A percentile compares a stretch with the other conserved stretches of the same genome.
Evolutionary conservation across 2,113 vertebrate species (phyloP).

Genomic region (Cyanocitta stelleri): DNA sequence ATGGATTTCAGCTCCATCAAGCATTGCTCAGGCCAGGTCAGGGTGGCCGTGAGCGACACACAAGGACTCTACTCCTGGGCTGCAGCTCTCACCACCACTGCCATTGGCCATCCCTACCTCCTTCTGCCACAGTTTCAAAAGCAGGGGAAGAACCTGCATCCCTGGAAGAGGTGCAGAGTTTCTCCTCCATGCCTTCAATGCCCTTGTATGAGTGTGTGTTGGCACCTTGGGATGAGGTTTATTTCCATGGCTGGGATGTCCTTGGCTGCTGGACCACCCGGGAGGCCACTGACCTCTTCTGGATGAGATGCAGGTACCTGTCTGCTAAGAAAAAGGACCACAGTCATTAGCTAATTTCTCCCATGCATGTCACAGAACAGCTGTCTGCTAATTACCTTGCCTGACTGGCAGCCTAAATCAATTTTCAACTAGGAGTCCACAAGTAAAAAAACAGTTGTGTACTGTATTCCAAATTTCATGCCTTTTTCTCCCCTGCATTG

Average conservation of each 20-base stretch:
- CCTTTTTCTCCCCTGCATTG: neutral
- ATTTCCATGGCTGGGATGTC: fast-evolving
- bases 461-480: neutral
- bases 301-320: neutral
- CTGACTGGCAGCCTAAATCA: neutral
- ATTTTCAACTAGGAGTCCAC: neutral
- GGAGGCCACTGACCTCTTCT: neutral
- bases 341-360: neutral
- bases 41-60: fast-evolving
- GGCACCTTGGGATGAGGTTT: neutral
- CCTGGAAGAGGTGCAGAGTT: neutral
- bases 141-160: fast-evolving
- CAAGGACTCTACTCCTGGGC: neutral
- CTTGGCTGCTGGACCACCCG: neutral
- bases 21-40: neutral
- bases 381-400: constrained; percentile 1
- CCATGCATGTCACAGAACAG: neutral
- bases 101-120: neutral
- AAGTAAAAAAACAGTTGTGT: neutral
- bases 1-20: neutral
- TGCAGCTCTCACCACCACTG: neutral
- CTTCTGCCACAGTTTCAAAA: neutral
- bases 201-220: fast-evolving
- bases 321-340: neutral
- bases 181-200: neutral